Base-by-base conservation (phyloP, 2,888 invertebrate genomes). In the Polymixis lichenea region DNA sequence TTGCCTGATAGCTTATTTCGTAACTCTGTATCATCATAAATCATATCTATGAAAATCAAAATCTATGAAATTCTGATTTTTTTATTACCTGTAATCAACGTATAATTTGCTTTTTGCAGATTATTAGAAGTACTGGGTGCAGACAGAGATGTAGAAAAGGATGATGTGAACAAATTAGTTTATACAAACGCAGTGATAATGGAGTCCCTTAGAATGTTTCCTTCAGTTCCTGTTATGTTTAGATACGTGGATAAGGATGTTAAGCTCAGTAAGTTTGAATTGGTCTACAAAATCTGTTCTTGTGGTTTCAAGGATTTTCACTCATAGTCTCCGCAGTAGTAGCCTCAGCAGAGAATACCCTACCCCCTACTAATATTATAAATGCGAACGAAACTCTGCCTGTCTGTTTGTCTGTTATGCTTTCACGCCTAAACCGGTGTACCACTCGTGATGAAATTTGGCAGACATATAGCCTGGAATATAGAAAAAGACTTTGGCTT, bases 151-250 rank as follows among this genome's bases (percentile, higher is more conserved):
- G 77, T 76, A 25, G 67, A 43, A 25, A 68, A 76, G 11, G 17
- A 77, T 32, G 67, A 76, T 17, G 9, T 77, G 2, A 80, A 64
- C n/a, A 77, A 77, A 32, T 32, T 77, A 8, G 80, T 80, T 43
- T 77, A 77, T 15, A 80, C 77, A 25, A 80, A 80, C 15, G 77
- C 77, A 28, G 77, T 77, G 6, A 15, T 76, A 70, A 79, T 76
- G 76, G 76, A 76, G 70, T 79, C 70, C 1, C 75, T 76, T 0
- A 38, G 75, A 43, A 28, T 2, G 5, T 17, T 51, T 13, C 69
- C 79, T 43, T n/a, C 70, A 15, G 4, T 79, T 28, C 70, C 75
- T n/a, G 0, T 43, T 13, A 0, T 69, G 1, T 17, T 28, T 0
- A 53, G 75, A 66, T 0, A 2, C 2, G 75, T 75, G 17, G 32